These are phyloP conservation scores for Anoplopoma fimbria DNA, from an alignment of 2,113 vertebrate genomes.

Conservation along the genomic window DNA sequence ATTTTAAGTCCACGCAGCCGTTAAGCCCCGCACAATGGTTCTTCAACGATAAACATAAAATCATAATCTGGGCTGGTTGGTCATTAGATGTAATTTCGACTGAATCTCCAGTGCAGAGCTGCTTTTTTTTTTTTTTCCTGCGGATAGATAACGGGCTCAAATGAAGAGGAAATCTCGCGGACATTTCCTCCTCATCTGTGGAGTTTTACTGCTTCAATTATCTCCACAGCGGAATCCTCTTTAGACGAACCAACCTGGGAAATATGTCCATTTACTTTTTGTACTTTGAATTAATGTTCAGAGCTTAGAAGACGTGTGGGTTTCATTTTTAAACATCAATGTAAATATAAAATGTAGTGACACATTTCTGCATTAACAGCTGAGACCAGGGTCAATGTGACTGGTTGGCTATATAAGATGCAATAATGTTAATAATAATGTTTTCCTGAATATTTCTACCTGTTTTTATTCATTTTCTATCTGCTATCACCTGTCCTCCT, in stretches of 20 bases:
- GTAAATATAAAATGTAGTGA: neutral
- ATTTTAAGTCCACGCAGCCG: conserved; percentile 32
- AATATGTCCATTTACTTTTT: conserved; percentile 49
- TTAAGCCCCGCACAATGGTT: conserved; percentile 56
- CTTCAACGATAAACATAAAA: conserved; percentile 27
- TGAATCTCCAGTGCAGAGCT: conserved; percentile 17
- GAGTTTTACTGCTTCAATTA: conserved; percentile 59
- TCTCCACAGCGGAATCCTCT: conserved; percentile 63
- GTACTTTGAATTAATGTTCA: neutral
- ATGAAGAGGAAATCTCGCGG: neutral
- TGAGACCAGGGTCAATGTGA: neutral
- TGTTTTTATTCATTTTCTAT: neutral
- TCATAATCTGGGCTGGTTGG: conserved; percentile 55
- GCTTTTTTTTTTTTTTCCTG: conserved; percentile 26
- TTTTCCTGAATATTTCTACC: no score
- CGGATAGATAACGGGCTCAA: conserved; percentile 39
- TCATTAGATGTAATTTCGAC: conserved; percentile 57
- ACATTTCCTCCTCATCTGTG: neutral
- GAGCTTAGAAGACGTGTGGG: neutral
- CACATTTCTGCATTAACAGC: neutral
- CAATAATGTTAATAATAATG: neutral
- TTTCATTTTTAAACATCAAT: neutral
- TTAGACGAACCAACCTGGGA: conserved; percentile 39
- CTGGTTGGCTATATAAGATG: neutral
- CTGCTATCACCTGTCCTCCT: neutral